phyloP scores from a whole-genome alignment of 2,113 vertebrate genomes.

The Mystacornis crossleyi region DNA sequence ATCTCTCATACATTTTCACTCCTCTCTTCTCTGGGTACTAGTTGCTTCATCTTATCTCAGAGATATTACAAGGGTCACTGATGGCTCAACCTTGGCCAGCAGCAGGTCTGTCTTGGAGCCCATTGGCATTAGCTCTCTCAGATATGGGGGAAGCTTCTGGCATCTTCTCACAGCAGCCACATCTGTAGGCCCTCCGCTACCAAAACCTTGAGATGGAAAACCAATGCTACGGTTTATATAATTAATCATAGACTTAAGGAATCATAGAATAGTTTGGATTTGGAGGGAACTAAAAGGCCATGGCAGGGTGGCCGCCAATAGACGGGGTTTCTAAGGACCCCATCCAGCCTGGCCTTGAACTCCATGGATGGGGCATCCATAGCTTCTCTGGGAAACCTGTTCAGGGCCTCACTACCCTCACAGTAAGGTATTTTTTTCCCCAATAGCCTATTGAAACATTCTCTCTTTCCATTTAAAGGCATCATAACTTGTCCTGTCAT shows the following conservation, averaged over 20 bases:
- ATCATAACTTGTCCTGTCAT: not conserved
- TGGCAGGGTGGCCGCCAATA: not conserved
- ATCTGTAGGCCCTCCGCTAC: not conserved
- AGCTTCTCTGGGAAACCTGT: not conserved
- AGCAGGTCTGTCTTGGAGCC: not conserved
- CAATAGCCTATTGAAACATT: not conserved
- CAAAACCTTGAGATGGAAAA: not conserved
- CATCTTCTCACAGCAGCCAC: not conserved
- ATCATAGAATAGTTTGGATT: not conserved
- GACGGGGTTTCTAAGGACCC: not conserved
- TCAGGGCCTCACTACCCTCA: not conserved
- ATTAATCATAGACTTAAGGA: not conserved
- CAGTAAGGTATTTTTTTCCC: not conserved
- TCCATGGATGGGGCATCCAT: not conserved
- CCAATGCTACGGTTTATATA: not conserved
- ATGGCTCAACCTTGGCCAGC: fast-evolving
- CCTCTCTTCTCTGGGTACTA: not conserved
- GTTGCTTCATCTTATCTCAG: not conserved
- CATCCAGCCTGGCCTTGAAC: not conserved
- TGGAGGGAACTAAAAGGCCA: not conserved
- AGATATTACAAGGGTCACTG: not conserved
- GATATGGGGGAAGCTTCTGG: not conserved
- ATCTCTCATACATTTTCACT: not conserved
- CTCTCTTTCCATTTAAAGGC: not conserved
- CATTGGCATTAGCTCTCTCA: not conserved